A percentile compares a stretch with the other conserved stretches of the same genome.
Evolutionary conservation across 2,888 invertebrate genomes (phyloP).

Genomic region (Melanchra persicariae): DNA sequence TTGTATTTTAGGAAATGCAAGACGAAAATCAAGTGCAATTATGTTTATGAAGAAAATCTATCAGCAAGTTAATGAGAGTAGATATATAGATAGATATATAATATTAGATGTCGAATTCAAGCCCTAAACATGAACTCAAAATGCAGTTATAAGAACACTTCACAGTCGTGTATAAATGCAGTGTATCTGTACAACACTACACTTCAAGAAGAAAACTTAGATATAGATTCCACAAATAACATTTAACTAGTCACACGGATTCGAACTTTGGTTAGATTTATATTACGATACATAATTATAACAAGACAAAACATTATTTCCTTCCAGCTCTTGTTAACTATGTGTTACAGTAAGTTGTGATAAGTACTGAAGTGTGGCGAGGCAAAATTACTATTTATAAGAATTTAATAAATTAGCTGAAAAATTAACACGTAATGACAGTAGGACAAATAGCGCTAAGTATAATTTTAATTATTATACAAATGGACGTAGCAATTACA

Average conservation of each 20-base stretch:
- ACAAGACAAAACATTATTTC: constrained; percentile 72
- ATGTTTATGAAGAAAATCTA: neutral
- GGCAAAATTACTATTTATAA: constrained; percentile 50
- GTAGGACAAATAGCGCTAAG: constrained; percentile 69
- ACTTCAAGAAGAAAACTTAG: constrained; percentile 33
- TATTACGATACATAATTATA: constrained; percentile 65
- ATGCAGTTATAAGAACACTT: neutral
- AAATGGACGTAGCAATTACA: constrained; percentile 85
- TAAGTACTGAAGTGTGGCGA: constrained; percentile 74
- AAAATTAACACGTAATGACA: constrained; percentile 46
- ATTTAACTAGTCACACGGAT: constrained; percentile 63
- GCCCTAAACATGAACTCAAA: neutral
- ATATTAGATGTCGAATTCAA: neutral
- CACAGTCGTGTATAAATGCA: constrained; percentile 14
- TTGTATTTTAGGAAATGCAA: constrained; percentile 16
- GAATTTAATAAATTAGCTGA: constrained; percentile 46
- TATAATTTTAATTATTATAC: constrained; percentile 77
- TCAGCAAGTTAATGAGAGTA: neutral
- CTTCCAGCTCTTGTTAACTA: constrained; percentile 36
- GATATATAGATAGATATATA: no score
- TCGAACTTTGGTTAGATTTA: constrained; percentile 73
- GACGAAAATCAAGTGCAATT: neutral
- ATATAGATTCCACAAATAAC: constrained; percentile 47
- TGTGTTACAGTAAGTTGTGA: constrained; percentile 66
- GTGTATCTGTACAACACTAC: constrained; percentile 23